Percentiles rank a stretch among this genome's conserved stretches.
phyloP scores from a whole-genome alignment of 2,888 invertebrate species.

The Lasioglossum calceatum region DNA sequence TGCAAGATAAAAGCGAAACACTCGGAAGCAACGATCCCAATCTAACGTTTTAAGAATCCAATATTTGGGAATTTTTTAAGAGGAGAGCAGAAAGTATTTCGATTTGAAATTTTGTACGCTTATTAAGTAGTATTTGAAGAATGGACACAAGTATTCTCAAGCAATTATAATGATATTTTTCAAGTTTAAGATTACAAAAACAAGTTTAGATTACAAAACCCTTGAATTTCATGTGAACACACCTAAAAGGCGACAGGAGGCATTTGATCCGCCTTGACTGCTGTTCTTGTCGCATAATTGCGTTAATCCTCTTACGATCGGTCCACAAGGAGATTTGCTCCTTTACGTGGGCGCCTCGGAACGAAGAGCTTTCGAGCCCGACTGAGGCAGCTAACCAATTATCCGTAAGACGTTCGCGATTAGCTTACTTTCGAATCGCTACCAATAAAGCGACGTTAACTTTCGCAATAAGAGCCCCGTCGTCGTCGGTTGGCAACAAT shows the following conservation, averaged over 20 bases:
- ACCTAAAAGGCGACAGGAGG: background rate
- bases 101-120: background rate
- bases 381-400: background rate
- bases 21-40: background rate
- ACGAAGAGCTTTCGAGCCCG: background rate
- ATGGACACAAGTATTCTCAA: background rate
- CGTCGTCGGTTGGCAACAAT: background rate
- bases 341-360: background rate
- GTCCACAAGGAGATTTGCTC: background rate
- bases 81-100: background rate
- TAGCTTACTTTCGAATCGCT: background rate
- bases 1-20: background rate
- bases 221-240: background rate
- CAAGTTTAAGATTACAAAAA: background rate
- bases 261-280: background rate
- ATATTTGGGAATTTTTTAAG: background rate
- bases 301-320: constrained; percentile 24
- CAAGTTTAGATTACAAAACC: background rate
- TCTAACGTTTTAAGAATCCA: too few species aligned
- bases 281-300: constrained; percentile 7
- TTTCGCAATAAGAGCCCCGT: background rate
- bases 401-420: constrained; percentile 10
- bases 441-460: background rate
- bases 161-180: background rate
- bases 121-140: background rate